A percentile compares a stretch with the other conserved stretches of the same genome.
phyloP scores from a whole-genome alignment of 2,888 invertebrate species.

The Metopia argyrocephala region DNA sequence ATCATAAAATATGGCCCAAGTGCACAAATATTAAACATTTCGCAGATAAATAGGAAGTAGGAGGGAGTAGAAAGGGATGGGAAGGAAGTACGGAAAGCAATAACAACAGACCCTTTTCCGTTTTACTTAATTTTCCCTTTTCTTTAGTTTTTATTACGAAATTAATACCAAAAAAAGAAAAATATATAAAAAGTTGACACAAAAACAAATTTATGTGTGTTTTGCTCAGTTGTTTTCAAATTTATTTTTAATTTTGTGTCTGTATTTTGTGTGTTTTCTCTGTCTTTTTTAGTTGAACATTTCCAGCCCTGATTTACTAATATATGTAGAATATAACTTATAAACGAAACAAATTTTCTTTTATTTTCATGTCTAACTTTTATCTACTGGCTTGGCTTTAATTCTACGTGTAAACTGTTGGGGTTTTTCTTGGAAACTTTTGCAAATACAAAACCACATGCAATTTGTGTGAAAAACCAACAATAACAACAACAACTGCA shows the following conservation, averaged over 20 bases:
- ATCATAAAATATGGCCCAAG: background rate
- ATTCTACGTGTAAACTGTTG: conserved; percentile 13
- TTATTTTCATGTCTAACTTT: background rate
- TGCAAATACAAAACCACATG: conserved; percentile 18
- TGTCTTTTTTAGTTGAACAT: background rate
- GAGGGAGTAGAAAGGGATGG: background rate
- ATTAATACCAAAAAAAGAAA: conserved; percentile 41
- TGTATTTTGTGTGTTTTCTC: background rate
- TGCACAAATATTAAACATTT: no score
- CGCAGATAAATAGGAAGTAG: no score
- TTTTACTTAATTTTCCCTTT: no score
- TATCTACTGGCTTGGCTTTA: background rate
- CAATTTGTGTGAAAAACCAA: conserved; percentile 43
- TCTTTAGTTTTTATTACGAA: background rate
- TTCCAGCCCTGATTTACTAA: background rate
- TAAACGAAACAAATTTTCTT: no score
- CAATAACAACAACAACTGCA: conserved; percentile 37
- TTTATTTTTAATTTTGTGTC: background rate
- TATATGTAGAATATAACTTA: background rate
- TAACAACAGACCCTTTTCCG: conserved; percentile 2
- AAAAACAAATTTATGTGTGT: conserved; percentile 32
- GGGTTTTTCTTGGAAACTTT: conserved; percentile 37
- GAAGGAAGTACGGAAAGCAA: background rate
- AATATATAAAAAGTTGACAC: background rate
- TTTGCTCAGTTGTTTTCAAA: conserved; percentile 32